Evolutionary conservation across 2,797 vertebrate genomes (phyloP).

Genomic region (Acanthornis magna): DNA sequence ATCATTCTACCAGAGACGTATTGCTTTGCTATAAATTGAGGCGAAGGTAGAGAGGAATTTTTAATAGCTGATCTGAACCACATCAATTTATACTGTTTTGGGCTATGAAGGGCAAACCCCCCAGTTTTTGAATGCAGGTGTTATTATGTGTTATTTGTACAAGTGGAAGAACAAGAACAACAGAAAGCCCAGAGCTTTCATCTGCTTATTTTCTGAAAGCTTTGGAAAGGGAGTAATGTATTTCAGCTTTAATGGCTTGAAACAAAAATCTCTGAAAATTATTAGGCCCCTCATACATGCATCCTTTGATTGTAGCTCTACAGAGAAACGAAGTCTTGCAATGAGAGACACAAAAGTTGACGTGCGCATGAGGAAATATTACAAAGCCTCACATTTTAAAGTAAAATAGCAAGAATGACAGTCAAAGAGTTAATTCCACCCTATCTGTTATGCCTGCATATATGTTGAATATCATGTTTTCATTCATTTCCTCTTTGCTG

Average conservation of each 20-base stretch:
- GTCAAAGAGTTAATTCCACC: slow-evolving; percentile 7
- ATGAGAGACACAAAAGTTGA: slow-evolving; percentile 6
- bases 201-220: slow-evolving; percentile 84
- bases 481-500: not conserved
- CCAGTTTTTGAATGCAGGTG: slow-evolving; percentile 76
- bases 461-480: not conserved
- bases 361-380: not conserved
- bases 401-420: slow-evolving; percentile 4
- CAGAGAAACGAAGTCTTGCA: slow-evolving; percentile 52
- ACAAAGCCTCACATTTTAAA: slow-evolving; percentile 11
- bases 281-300: slow-evolving; percentile 32
- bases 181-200: slow-evolving; percentile 83
- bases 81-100: slow-evolving; percentile 83
- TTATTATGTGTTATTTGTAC: slow-evolving; percentile 90
- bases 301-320: slow-evolving; percentile 72
- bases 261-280: slow-evolving; percentile 76
- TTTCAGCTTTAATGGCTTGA: slow-evolving; percentile 75
- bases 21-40: slow-evolving; percentile 62
- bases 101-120: slow-evolving; percentile 77
- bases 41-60: slow-evolving; percentile 63
- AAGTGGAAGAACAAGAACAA: slow-evolving; percentile 82
- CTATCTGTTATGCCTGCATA: not conserved
- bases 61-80: slow-evolving; percentile 74
- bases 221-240: slow-evolving; percentile 80
- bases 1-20: slow-evolving; percentile 41